Base-by-base conservation (phyloP, 2,797 vertebrate species). In the Gymnodraco acuticeps region DNA sequence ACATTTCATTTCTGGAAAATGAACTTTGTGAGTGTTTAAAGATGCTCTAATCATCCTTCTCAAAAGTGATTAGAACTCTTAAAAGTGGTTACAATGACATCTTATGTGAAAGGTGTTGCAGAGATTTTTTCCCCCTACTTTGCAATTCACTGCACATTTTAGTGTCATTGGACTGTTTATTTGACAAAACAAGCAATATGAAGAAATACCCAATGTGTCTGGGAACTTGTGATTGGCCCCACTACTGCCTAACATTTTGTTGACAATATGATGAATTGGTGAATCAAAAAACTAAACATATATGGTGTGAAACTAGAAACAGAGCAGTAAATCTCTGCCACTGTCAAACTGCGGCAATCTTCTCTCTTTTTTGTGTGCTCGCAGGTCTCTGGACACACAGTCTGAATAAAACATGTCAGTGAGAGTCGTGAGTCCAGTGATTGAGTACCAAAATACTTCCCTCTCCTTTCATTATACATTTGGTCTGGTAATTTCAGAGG, bases 331-430 rank as follows among this genome's bases (percentile, higher is more conserved):
- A 51, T 10, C 23, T 19, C 53, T 1, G 9, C 4, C 2, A 45
- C 11, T 52, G 38, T 51, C 10, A 59, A 70, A 58, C 41, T 42
- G 20, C 7, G 46, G 11, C 55, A 31, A 4, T 70, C 23, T 46
- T 56, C 43, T 62, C 3, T 23, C 33, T 55, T 3, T 56, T 53
- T 3, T 56, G 33, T 75, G 68, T 62, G 66, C 62, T 51, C 56
- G 42, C 59, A 8, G 33, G 41, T 71, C 69, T 76, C 33, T n/a
- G 50, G 19, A 75, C 55, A 65, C 70, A 14, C 48, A 13, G 3
- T 48, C 45, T 85, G 77, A 83, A 83, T 80, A 68, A 81, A 82
- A 76, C 77, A 80, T 79, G 63, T 53, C 70, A 80, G 75, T 59
- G 79, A 83, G 66, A 41, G 65, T 64, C 71, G 42, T 38, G n/a